Conservation (phyloP, 2,888 invertebrate species). For the Drosophila algonquin region DNA sequence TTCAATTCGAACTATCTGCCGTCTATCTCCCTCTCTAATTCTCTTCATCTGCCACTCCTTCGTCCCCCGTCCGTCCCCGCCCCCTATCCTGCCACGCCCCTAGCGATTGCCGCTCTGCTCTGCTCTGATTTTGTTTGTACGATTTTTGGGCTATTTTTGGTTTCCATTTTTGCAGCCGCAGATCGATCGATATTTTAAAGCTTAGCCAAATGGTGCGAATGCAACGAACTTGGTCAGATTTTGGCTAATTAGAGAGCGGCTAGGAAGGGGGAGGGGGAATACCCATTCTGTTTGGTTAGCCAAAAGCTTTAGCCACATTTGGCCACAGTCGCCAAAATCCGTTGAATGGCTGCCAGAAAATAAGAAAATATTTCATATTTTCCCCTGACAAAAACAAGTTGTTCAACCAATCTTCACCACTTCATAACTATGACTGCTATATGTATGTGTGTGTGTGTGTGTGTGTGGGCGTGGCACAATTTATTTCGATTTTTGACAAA, state of each 20-base stretch:
- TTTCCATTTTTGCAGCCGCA: slow-evolving; percentile 29
- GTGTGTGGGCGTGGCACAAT: not conserved
- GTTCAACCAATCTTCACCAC: slow-evolving; percentile 10
- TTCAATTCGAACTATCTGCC: not conserved
- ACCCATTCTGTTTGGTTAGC: not conserved
- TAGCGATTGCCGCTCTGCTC: not conserved
- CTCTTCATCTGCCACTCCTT: not conserved
- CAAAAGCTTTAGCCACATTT: slow-evolving; percentile 25
- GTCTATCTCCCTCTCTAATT: not conserved
- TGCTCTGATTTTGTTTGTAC: slow-evolving; percentile 40
- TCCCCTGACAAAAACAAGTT: slow-evolving; percentile 28
- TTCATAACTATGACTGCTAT: slow-evolving; percentile 1
- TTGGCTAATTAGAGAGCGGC: slow-evolving; percentile 13
- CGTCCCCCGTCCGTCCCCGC: not conserved
- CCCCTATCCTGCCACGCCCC: not conserved
- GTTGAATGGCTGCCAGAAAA: slow-evolving; percentile 33
- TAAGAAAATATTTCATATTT: slow-evolving; percentile 32
- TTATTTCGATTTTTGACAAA: slow-evolving; percentile 32
- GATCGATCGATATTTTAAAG: slow-evolving; percentile 77
- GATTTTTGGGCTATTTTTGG: slow-evolving; percentile 34
- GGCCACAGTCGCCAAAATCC: slow-evolving; percentile 3
- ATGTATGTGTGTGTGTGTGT: slow-evolving; percentile 4
- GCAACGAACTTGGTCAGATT: slow-evolving; percentile 23
- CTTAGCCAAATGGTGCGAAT: slow-evolving; percentile 60
- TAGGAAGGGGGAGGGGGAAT: too few relatives aligned